Base-by-base conservation (phyloP, 1,140 invertebrate genomes). In the Protaetia brevitarsis region DNA sequence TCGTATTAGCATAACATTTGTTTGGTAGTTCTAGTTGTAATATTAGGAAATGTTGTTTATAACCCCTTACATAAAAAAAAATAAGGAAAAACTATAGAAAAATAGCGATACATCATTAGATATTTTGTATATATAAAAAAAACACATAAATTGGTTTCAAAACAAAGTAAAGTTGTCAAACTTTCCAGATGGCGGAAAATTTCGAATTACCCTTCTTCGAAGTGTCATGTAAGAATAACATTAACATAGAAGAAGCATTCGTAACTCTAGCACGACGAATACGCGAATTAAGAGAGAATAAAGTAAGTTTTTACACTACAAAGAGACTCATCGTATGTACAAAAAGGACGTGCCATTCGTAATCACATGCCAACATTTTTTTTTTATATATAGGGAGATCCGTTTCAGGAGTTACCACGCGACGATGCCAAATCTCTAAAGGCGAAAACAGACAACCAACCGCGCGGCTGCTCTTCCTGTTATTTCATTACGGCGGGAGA, bases 171-270 rank as follows among this genome's bases (percentile, higher is more conserved):
- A 6, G 21, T 10, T 21, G 11, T 23, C 11, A 5, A 23, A 51
- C 11, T 69, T 85, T 84, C 23, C 79, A 93, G 90, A 87, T 95
- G 75, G 93, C 93, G 0, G 91, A 94, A 73, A 91, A 92, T 78
- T 94, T 94, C 75, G 92, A 94, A 69, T 91, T 95, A 84, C 92
- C 93, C 41, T 95, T 95, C 77, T 94, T 93, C 79, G 93, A 95
- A 79, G 93, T 95, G 10, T 95, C 92, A 16, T 95, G 93, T 77
- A 95, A 95, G 79, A 88, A 89, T 66, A 90, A 94, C 73, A 88
- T 95, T 34, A 95, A 95, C 75, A 94, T 96, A 67, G 92, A 95
- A 74, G 89, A 93, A 74, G 88, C 90, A 29, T 93, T 93, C 78
- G 80, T 94, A 51, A 91, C 89, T 26, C 79, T 96, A 73, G 90